Conservation (phyloP, 2,113 vertebrate genomes). For the Lampris megalopsis region DNA sequence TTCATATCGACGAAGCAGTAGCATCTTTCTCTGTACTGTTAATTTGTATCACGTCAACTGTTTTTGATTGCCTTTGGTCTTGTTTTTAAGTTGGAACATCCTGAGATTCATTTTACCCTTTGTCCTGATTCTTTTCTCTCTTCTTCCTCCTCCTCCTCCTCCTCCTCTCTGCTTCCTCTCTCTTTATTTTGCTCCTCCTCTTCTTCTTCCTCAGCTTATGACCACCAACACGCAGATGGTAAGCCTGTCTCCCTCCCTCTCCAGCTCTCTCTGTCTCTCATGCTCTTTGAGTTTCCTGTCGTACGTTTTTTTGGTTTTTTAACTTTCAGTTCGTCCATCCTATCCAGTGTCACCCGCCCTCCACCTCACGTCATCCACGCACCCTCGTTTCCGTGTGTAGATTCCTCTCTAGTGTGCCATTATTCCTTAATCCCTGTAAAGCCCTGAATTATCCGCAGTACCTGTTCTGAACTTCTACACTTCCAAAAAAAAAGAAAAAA, state of each 20-base stretch:
- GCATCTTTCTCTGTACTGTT: slow-evolving; percentile 86
- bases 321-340: slow-evolving; percentile 63
- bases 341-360: slow-evolving; percentile 60
- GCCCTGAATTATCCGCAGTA: slow-evolving; percentile 58
- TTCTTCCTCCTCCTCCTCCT: slow-evolving; percentile 40
- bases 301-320: slow-evolving; percentile 46
- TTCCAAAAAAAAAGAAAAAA: slow-evolving; percentile 17
- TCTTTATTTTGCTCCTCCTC: slow-evolving; percentile 87
- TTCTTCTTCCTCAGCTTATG: slow-evolving; percentile 93
- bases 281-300: slow-evolving; percentile 64
- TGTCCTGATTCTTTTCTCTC: slow-evolving; percentile 84
- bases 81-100: slow-evolving; percentile 83
- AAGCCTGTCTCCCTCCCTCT: slow-evolving; percentile 88
- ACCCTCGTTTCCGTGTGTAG: slow-evolving; percentile 68
- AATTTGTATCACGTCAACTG: slow-evolving; percentile 86
- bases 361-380: slow-evolving; percentile 55
- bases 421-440: slow-evolving; percentile 61
- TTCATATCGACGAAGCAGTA: slow-evolving; percentile 78
- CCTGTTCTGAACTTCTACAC: slow-evolving; percentile 55
- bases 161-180: slow-evolving; percentile 76
- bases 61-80: slow-evolving; percentile 80
- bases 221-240: slow-evolving; percentile 98
- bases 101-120: slow-evolving; percentile 78
- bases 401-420: slow-evolving; percentile 50
- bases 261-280: slow-evolving; percentile 75